Conservation (phyloP, 1,140 invertebrate genomes). For the Octopus sinensis region DNA sequence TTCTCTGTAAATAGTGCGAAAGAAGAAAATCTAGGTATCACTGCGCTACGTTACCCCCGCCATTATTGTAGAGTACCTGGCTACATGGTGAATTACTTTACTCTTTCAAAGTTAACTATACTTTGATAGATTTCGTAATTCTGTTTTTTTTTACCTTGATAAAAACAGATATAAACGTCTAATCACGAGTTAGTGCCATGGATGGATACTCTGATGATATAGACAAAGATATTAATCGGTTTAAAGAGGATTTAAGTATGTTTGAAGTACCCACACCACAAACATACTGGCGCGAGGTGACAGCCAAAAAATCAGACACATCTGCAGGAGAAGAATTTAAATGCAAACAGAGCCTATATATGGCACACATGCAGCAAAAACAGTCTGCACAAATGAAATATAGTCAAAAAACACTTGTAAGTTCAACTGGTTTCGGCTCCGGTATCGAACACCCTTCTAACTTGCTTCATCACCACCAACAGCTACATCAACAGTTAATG, state of each 20-base stretch:
- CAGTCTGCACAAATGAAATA: constrained; percentile 8
- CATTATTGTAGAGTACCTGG: no score
- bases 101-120: no score
- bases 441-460: not conserved
- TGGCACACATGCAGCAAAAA: constrained; percentile 34
- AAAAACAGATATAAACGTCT: not conserved
- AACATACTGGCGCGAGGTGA: constrained; percentile 31
- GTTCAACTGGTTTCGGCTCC: not conserved
- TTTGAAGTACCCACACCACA: constrained; percentile 40
- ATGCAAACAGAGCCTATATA: constrained; percentile 38
- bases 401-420: constrained; percentile 6
- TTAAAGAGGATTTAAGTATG: constrained; percentile 41
- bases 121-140: no score
- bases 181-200: constrained; percentile 22
- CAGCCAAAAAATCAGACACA: constrained; percentile 39
- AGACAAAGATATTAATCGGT: constrained; percentile 37
- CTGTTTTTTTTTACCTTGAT: no score
- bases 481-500: not conserved
- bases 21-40: no score
- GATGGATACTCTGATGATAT: constrained; percentile 35
- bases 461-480: not conserved
- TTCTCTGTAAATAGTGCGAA: no score
- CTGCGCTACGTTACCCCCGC: no score
- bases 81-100: no score
- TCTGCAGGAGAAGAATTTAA: constrained; percentile 40